Conservation (phyloP, 2,888 invertebrate genomes). For the Meiosimyza platycephala region DNA sequence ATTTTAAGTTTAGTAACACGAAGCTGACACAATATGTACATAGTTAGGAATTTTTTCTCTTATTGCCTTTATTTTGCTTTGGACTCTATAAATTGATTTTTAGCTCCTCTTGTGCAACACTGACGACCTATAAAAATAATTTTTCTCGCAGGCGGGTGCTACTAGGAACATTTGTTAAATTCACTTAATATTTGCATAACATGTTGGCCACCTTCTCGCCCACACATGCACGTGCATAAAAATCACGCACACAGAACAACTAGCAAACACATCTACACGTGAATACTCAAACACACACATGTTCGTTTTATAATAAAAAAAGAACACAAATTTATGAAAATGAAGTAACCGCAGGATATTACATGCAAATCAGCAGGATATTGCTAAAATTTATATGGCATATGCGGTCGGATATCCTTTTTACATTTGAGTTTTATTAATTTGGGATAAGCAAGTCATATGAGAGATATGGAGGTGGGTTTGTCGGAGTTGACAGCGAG, state of each 20-base stretch:
- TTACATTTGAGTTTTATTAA: conserved; percentile 53
- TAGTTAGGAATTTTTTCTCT: too few species aligned
- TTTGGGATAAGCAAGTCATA: conserved; percentile 54
- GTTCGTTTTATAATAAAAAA: background rate
- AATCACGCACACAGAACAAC: too few species aligned
- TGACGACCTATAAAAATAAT: too few species aligned
- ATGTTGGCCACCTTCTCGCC: too few species aligned
- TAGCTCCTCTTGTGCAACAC: background rate
- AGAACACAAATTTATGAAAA: conserved; percentile 20
- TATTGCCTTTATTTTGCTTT: too few species aligned
- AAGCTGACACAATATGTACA: too few species aligned
- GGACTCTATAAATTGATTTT: background rate
- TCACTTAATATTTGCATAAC: too few species aligned
- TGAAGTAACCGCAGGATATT: conserved; percentile 11
- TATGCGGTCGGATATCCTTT: conserved; percentile 47
- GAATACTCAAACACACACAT: conserved; percentile 9
- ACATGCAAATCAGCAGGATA: conserved; percentile 47
- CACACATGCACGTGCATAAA: too few species aligned
- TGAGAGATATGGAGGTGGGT: background rate
- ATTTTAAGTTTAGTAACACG: too few species aligned
- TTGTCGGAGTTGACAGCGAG: too few species aligned
- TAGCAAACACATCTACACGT: background rate
- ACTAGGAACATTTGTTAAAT: too few species aligned
- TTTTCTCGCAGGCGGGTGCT: too few species aligned
- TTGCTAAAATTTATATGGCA: conserved; percentile 51